Evolutionary conservation across 2,113 vertebrate genomes (phyloP), one percentile per base, ranked within the genome.

Genomic region (Corythornis vintsioides): DNA sequence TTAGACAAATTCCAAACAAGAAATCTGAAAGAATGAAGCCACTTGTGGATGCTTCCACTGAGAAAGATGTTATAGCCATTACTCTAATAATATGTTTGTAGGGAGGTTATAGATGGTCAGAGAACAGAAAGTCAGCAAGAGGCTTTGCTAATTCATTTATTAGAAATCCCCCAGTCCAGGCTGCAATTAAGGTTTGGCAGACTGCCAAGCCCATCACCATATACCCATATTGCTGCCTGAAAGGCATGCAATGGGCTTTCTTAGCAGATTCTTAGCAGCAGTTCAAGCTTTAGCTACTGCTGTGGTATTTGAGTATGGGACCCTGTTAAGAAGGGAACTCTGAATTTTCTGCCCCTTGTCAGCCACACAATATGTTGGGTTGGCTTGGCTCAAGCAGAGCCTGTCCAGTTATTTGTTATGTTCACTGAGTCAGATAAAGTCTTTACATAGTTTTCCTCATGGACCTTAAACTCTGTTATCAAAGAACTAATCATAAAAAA

Each of bases 101-200:
- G 40, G 47, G 18, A 85, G 48, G 76, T 93, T 93, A 76, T 53
- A 50, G 35, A 83, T 76, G 55, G 28, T 28, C 55, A 83, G 75
- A 86, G 72, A 91, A 80, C 26, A 52, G 45, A 83, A 96, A 90
- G 40, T 57, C 75, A 90, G 75, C 50, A 94, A 69, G 88, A 90
- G 2, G 14, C 13, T 77, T 75, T 63, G 45, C 31, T 89, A 85
- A 93, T 90, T 93, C 79, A 88, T 82, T 86, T 83, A 67, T 83
- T 88, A 69, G 40, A 83, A 59, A 76, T 94, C n/a, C 35, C 1
- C 1, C n/a, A 47, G 55, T 56, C 77, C 61, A 67, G 31, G 31
- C 40, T 81, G 19, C 67, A 66, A 89, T 92, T 89, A 82, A 79
- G 17, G 26, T 15, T 79, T 89, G 94, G 70, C 66, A 64, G 57